These are phyloP conservation scores for Cromileptes altivelis DNA, from an alignment of 2,113 vertebrate species.

Conservation along the genomic window DNA sequence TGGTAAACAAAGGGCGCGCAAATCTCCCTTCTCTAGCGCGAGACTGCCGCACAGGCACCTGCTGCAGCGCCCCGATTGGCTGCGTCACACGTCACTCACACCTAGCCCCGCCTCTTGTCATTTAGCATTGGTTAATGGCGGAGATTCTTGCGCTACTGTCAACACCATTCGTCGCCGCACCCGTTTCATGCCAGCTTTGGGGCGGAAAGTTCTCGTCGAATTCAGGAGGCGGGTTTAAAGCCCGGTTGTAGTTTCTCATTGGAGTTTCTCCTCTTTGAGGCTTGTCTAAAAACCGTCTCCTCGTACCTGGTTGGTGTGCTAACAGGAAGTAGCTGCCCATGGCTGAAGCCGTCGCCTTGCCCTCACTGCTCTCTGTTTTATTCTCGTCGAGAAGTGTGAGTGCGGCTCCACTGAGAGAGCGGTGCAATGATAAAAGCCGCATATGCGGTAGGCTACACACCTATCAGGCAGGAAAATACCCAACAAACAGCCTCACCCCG, in stretches of 20 bases:
- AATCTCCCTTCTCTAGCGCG: constrained; percentile 69
- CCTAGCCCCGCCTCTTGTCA: not conserved
- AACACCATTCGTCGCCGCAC: constrained; percentile 62
- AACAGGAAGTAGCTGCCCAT: constrained; percentile 59
- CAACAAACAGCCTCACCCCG: constrained; percentile 60
- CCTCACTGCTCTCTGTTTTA: constrained; percentile 79
- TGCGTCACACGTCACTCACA: constrained; percentile 15
- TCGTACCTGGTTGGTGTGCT: constrained; percentile 66
- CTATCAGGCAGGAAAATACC: constrained; percentile 73
- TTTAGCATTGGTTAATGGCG: constrained; percentile 57
- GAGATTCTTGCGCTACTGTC: not conserved
- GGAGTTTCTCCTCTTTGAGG: constrained; percentile 41
- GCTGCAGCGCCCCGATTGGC: constrained; percentile 71
- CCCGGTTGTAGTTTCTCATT: constrained; percentile 61
- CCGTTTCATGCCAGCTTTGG: constrained; percentile 57
- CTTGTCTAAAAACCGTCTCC: constrained; percentile 3
- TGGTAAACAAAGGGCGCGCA: constrained; percentile 85
- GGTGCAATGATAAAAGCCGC: constrained; percentile 86
- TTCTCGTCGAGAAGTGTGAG: constrained; percentile 79
- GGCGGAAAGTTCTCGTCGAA: constrained; percentile 64
- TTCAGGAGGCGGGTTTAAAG: constrained; percentile 74
- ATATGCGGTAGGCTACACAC: constrained; percentile 84
- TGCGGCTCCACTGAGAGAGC: constrained; percentile 79
- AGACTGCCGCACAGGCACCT: constrained; percentile 79
- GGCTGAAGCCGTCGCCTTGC: constrained; percentile 75